Percentiles rank a stretch among this genome's conserved stretches.
Conservation (phyloP, 2,888 invertebrate genomes). For the Blomia tropicalis region DNA sequence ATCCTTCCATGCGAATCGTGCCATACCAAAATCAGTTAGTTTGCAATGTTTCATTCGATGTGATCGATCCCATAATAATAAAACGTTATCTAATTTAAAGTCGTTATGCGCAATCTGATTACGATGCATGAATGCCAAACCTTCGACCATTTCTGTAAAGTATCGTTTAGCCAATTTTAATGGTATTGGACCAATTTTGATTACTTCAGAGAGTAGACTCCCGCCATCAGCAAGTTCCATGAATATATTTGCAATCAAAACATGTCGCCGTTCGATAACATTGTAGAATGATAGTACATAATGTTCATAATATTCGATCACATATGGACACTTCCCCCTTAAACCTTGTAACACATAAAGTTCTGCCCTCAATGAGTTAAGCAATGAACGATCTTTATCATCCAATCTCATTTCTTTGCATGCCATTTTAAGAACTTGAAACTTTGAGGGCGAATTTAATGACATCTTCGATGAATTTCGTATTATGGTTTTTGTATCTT, state of each 20-base stretch:
- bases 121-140: neutral
- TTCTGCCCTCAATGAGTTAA: neutral
- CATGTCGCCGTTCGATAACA: neutral
- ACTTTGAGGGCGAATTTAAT: too few species aligned
- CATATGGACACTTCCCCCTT: neutral
- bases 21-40: conserved; percentile 10
- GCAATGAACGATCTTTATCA: neutral
- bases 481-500: too few species aligned
- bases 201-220: neutral
- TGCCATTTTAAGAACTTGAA: neutral
- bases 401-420: neutral
- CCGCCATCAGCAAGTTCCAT: conserved; percentile 5
- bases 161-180: neutral
- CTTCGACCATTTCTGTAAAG: neutral
- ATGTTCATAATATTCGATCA: neutral
- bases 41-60: neutral
- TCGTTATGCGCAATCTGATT: conserved; percentile 1
- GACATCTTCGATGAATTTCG: too few species aligned
- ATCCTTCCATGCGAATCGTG: neutral
- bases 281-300: neutral
- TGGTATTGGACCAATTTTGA: neutral
- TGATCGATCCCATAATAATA: neutral
- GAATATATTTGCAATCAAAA: neutral
- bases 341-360: neutral
- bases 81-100: conserved; percentile 9